phyloP scores from a whole-genome alignment of 2,888 invertebrate species.

The Rhorus exstirpatorius region DNA sequence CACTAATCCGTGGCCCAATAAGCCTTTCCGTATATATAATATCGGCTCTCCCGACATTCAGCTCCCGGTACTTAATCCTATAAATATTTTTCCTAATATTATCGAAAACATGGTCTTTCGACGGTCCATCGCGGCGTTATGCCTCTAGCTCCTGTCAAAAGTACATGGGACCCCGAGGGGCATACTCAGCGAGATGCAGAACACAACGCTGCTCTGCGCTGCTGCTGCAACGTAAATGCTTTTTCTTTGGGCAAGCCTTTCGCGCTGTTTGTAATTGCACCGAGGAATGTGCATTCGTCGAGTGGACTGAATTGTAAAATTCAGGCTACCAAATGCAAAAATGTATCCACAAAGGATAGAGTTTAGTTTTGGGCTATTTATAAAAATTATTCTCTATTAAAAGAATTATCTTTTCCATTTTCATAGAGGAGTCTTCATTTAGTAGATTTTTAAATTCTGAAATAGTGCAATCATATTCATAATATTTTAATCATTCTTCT shows the following conservation, averaged over 20 bases:
- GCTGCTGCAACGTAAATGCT: conserved; percentile 8
- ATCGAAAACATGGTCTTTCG: conserved; percentile 77
- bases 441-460: too few species aligned
- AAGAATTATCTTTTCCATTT: too few species aligned
- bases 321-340: background rate
- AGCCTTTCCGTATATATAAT: conserved; percentile 46
- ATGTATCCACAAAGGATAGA: background rate
- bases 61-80: conserved; percentile 78
- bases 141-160: conserved; percentile 19
- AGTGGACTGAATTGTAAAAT: background rate
- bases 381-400: background rate
- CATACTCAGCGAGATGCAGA: background rate
- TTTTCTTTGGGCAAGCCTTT: conserved; percentile 2
- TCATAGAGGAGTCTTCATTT: too few species aligned
- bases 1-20: conserved; percentile 59
- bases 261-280: conserved; percentile 14
- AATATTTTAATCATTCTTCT: too few species aligned
- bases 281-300: background rate
- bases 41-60: conserved; percentile 39
- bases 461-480: too few species aligned
- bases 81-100: conserved; percentile 84
- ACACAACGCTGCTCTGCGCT: background rate
- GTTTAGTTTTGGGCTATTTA: too few species aligned
- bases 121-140: conserved; percentile 3
- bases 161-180: background rate